These are phyloP conservation scores for Acronicta leporina DNA, from an alignment of 2,888 invertebrate species.

Conservation along the genomic window DNA sequence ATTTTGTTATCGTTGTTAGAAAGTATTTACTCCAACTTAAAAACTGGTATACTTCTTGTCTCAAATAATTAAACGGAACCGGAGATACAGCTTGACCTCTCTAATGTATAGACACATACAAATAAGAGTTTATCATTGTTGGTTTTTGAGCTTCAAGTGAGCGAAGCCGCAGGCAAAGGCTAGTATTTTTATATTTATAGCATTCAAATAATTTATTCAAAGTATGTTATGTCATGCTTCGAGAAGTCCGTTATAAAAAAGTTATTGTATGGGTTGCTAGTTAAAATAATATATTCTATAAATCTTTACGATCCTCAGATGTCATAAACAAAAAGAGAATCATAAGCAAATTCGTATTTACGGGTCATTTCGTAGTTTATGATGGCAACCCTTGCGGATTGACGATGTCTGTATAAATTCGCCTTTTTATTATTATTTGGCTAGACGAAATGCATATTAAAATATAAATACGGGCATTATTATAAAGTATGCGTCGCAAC, in stretches of 20 bases:
- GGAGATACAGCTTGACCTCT: too few relatives aligned
- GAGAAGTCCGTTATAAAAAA: conserved; percentile 7
- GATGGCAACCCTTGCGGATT: conserved; percentile 15
- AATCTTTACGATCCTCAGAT: conserved; percentile 25
- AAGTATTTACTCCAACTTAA: too few relatives aligned
- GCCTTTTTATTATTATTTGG: conserved; percentile 8
- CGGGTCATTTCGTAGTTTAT: conserved; percentile 24
- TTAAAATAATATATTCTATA: conserved; percentile 19
- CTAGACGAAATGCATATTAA: conserved; percentile 12
- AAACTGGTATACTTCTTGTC: too few relatives aligned
- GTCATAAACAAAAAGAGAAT: conserved; percentile 26
- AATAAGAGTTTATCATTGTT: too few relatives aligned
- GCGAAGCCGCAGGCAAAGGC: too few relatives aligned
- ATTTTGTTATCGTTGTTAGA: too few relatives aligned
- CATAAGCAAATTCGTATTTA: conserved; percentile 34
- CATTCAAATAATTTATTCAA: too few relatives aligned
- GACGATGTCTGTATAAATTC: conserved; percentile 2
- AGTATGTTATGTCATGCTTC: too few relatives aligned
- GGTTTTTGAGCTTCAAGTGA: too few relatives aligned
- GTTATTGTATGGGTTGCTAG: conserved; percentile 8
- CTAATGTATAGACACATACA: too few relatives aligned
- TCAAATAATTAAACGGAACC: too few relatives aligned
- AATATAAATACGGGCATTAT: conserved; percentile 1
- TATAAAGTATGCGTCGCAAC: background rate
- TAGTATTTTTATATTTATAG: too few relatives aligned